A percentile compares a stretch with the other conserved stretches of the same genome.
phyloP scores from a whole-genome alignment of 2,888 invertebrate species.

The Drosophila aldrichi region DNA sequence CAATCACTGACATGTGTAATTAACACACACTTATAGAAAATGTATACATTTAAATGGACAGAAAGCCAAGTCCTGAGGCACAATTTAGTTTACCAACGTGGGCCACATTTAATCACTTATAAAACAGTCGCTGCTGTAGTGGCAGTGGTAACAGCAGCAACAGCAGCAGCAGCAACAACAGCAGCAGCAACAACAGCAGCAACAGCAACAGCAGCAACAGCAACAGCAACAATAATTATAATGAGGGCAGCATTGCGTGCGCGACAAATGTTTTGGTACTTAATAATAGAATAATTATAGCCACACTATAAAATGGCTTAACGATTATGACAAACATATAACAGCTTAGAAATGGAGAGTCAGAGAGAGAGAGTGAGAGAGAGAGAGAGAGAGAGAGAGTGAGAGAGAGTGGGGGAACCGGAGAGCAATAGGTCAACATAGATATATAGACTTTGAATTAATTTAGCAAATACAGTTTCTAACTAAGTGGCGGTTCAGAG shows the following conservation, averaged over 20 bases:
- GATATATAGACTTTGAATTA: slow-evolving; percentile 25
- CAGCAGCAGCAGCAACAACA: slow-evolving; percentile 11
- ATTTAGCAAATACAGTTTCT: slow-evolving; percentile 23
- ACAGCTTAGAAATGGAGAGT: slow-evolving; percentile 4
- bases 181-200: slow-evolving; percentile 1
- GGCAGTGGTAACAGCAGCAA: slow-evolving; percentile 22
- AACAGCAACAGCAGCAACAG: slow-evolving; percentile 17
- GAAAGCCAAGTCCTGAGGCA: slow-evolving; percentile 48
- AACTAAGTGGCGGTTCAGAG: not conserved
- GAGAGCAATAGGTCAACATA: not conserved
- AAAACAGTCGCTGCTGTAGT: slow-evolving; percentile 69
- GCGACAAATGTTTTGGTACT: slow-evolving; percentile 77
- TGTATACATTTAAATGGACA: slow-evolving; percentile 24
- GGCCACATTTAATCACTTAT: slow-evolving; percentile 76
- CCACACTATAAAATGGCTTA: slow-evolving; percentile 75
- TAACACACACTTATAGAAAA: slow-evolving; percentile 7
- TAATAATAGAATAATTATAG: slow-evolving; percentile 80
- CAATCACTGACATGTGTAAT: slow-evolving; percentile 63
- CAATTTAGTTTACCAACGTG: slow-evolving; percentile 53
- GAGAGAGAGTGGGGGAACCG: not conserved
- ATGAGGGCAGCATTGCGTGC: slow-evolving; percentile 57
- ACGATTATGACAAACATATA: slow-evolving; percentile 66
- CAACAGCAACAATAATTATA: slow-evolving; percentile 31
- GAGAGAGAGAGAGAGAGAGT: not conserved
- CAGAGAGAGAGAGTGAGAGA: no score